Base-by-base conservation (phyloP, 2,797 vertebrate genomes). In the Numenius phaeopus region DNA sequence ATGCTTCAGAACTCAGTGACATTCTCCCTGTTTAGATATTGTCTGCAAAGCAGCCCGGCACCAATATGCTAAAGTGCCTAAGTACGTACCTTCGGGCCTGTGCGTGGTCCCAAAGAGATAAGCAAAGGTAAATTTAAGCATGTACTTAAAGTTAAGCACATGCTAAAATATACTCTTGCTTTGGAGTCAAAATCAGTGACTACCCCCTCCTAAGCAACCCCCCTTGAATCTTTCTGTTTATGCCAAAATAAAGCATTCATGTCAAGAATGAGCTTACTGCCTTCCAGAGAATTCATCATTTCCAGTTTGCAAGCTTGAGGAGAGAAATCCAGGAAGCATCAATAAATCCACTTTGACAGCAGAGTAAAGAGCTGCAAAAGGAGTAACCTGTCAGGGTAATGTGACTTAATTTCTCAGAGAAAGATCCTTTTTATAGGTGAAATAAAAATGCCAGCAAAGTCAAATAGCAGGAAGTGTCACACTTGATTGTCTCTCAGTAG, bases 361-460 rank as follows among this genome's bases (percentile, higher is more conserved):
- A 46, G 80, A 96, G 77, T 93, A 96, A 94, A 97, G 94, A 96
- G 92, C 94, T 91, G 88, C 90, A 96, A 86, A 95, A 97, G 94
- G 95, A 97, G 95, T 95, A 89, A 96, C 96, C 88, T 86, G 94
- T 94, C 97, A 97, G 94, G 80, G 87, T 92, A 97, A 96, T 86
- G 96, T 93, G 96, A 94, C 97, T 98, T 98, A 96, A 97, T 97
- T 98, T 98, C 97, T 97, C 92, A 95, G 93, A 95, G 96, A 97
- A 98, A 97, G 90, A 95, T 93, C 73, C 85, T 96, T 96, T 98
- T 96, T 82, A 97, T 95, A 97, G 97, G 89, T 59, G 80, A 97
- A 97, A 96, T 98, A 95, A 98, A 98, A 98, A 97, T 89, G 79
- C 95, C 97, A 95, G 94, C 72, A 92, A 96, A 96, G 92, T 95